Evolutionary conservation across 2,113 vertebrate species (phyloP), one percentile per base, ranked within the genome.

Genomic region (Microcebus griseorufus): DNA sequence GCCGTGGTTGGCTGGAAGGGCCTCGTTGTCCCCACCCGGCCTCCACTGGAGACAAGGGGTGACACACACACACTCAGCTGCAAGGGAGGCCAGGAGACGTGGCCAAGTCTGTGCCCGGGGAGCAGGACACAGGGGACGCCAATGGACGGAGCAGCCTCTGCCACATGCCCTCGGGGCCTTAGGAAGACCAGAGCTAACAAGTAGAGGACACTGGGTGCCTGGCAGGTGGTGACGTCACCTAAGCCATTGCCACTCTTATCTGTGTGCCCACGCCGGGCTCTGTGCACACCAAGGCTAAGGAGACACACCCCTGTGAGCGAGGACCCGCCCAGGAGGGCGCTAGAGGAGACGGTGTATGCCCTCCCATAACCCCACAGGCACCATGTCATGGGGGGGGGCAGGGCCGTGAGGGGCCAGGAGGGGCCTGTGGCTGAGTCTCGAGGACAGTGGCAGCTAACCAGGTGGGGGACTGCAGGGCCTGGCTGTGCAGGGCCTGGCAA

Each of bases 351-450:
- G 45, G 32, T 1, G 4, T 32, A 3, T 16, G 4, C 60, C 37
- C 37, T 10, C 11, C 22, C 2, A 5, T 22, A 16, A 37, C 25
- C 14, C 51, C 25, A 7, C 11, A 1, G 8, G 37, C 18, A 13
- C 53, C 32, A 29, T 23, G 5, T 20, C 0, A 0, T 2, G 27
- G 55, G 55, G n/a, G 4, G 20, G 14, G 0, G 3, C 17, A 51
- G 9, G 58, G 32, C 34, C 34, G 14, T 4, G 6, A 34, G 39
- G 48, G n/a, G 8, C 6, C 42, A 10, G 51, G 55, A 64, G 60
- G 8, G 60, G 62, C 22, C 2, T n/a, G 27, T 17, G 34, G 27
- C 39, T 25, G 34, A 25, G 39, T 32, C 67, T 55, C 25, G 16
- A 62, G 34, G 10, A 72, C 1, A 20, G n/a, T 3, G 45, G 4